Percentiles rank a stretch among this genome's conserved stretches.
Evolutionary conservation across 2,113 vertebrate genomes (phyloP).

Genomic region (Notothenia coriiceps): DNA sequence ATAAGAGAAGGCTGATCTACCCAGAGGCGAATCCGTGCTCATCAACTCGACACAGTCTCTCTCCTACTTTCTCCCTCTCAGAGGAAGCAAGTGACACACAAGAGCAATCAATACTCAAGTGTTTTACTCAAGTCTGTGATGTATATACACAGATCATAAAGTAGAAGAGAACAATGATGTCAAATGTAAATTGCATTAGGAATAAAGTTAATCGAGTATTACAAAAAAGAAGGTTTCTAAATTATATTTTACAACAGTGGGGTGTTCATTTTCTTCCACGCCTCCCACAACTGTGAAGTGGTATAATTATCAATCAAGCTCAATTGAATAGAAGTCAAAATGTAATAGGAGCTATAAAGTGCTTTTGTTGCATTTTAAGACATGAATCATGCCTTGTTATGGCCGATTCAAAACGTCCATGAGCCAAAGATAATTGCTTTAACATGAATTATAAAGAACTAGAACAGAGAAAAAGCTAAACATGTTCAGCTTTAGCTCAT

Average conservation of each 20-base stretch:
- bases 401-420: not conserved
- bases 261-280: not conserved
- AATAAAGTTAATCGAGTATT: not conserved
- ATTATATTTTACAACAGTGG: not conserved
- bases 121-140: constrained; percentile 8
- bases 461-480: too few relatives aligned
- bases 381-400: not conserved
- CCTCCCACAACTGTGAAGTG: not conserved
- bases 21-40: constrained; percentile 51
- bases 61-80: not conserved
- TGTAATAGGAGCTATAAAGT: too few relatives aligned
- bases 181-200: not conserved
- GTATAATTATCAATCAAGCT: not conserved
- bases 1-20: constrained; percentile 52
- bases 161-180: not conserved
- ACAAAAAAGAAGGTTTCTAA: not conserved
- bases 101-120: constrained; percentile 1
- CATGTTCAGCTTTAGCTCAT: too few relatives aligned
- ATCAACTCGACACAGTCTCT: constrained; percentile 37
- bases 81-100: constrained; percentile 6
- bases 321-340: not conserved
- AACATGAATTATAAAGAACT: not conserved
- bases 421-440: not conserved
- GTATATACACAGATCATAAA: not conserved
- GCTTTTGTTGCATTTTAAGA: too few relatives aligned